Conservation (phyloP, 2,113 vertebrate species). For the Eubucco bourcierii region DNA sequence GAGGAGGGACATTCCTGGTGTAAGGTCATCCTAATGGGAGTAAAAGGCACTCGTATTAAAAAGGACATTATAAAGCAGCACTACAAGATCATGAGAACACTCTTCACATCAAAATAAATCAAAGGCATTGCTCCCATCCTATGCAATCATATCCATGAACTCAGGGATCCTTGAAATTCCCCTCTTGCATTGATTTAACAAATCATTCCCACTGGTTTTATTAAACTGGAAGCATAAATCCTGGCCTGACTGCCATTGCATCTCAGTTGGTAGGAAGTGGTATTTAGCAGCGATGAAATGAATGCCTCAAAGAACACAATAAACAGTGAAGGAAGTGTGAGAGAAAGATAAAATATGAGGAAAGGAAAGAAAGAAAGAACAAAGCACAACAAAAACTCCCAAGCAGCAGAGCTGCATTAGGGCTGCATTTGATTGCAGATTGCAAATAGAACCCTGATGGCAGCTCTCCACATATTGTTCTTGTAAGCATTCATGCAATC, state of each 20-base stretch:
- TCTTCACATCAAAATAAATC: not conserved
- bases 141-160: not conserved
- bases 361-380: not conserved
- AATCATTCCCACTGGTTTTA: not conserved
- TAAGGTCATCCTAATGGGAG: not conserved
- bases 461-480: accelerated
- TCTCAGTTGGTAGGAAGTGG: not conserved
- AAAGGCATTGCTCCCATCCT: not conserved
- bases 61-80: not conserved
- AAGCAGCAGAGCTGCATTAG: not conserved
- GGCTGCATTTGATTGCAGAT: not conserved
- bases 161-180: not conserved
- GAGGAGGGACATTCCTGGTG: not conserved
- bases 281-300: not conserved
- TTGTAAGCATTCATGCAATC: not conserved
- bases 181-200: not conserved
- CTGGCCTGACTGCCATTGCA: not conserved
- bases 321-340: not conserved
- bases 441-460: not conserved
- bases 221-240: constrained; percentile 12
- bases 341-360: not conserved
- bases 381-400: accelerated
- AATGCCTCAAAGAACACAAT: constrained; percentile 18
- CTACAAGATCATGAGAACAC: not conserved
- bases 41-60: not conserved